phyloP scores from a whole-genome alignment of 2,888 invertebrate species.

The Pachycephus smyrnensis region DNA sequence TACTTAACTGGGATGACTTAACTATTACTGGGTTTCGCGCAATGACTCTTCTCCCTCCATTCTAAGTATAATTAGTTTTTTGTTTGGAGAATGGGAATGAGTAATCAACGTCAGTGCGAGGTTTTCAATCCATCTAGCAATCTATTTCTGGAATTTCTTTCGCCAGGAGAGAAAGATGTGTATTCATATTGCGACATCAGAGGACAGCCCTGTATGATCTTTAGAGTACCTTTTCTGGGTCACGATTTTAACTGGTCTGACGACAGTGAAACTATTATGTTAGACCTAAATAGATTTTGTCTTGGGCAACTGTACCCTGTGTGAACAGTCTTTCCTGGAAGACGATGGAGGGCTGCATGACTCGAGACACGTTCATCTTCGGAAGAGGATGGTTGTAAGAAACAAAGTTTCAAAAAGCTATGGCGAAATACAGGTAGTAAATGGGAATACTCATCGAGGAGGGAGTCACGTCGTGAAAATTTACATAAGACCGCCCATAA shows the following conservation, averaged over 20 bases:
- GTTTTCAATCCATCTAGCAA: background rate
- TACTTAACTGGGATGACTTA: background rate
- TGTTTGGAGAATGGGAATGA: background rate
- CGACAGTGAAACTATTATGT: background rate
- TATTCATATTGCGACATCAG: background rate
- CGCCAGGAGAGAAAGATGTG: background rate
- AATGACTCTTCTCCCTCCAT: no score
- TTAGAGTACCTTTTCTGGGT: background rate
- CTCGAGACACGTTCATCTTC: background rate
- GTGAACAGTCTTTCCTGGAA: background rate
- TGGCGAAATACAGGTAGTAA: no score
- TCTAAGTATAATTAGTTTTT: background rate
- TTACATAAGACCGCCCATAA: no score
- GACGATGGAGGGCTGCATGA: background rate
- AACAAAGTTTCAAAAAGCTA: background rate
- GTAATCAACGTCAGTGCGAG: background rate
- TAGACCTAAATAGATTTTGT: background rate
- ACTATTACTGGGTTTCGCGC: background rate
- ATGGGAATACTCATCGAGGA: no score
- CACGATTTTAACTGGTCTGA: background rate
- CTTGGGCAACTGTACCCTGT: background rate
- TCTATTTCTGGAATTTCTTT: background rate
- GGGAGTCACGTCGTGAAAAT: no score
- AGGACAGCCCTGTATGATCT: background rate
- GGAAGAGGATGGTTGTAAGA: background rate